Conservation (phyloP, 2,113 vertebrate species). For the Chelonoidis abingdonii region DNA sequence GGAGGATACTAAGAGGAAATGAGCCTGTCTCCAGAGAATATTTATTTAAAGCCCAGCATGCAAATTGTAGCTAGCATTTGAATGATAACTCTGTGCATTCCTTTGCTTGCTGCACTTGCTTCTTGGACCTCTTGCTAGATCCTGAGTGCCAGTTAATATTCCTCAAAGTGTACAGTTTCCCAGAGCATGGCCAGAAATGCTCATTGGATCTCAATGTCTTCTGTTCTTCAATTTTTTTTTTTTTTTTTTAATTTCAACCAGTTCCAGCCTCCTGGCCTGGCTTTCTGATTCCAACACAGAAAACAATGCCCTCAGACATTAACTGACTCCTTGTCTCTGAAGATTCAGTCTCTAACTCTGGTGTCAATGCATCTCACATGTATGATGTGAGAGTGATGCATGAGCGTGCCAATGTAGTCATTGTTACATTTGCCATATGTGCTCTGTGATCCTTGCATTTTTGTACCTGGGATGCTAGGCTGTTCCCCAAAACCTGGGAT, state of each 20-base stretch:
- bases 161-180: background rate
- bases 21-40: background rate
- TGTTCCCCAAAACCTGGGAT: background rate
- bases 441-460: background rate
- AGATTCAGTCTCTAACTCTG: background rate
- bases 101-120: background rate
- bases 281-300: rapidly evolving
- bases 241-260: background rate
- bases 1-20: background rate
- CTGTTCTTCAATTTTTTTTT: background rate
- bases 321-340: background rate
- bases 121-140: background rate
- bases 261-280: rapidly evolving
- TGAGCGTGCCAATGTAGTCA: background rate
- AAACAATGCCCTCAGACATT: background rate
- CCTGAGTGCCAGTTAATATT: background rate
- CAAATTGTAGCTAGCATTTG: background rate
- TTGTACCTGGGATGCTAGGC: background rate
- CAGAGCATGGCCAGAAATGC: background rate
- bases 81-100: background rate
- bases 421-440: background rate
- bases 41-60: background rate
- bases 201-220: background rate
- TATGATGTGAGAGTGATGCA: rapidly evolving
- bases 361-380: rapidly evolving